Evolutionary conservation across 2,113 vertebrate genomes (phyloP).

Genomic region (Scomber scombrus): DNA sequence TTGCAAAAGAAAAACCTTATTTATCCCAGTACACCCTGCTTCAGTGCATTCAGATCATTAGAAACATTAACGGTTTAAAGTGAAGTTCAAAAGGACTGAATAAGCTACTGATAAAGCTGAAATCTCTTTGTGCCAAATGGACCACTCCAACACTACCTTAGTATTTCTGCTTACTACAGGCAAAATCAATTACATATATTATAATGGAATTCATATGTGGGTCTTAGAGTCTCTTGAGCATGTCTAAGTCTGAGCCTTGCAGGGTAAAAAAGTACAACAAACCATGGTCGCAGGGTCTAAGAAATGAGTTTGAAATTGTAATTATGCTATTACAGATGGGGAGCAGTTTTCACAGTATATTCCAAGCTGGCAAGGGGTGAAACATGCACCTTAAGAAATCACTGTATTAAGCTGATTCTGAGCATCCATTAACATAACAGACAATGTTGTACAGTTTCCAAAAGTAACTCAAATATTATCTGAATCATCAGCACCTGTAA

Average conservation of each 20-base stretch:
- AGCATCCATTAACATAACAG: conserved; percentile 12
- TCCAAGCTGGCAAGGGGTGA: conserved; percentile 1
- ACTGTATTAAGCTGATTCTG: not conserved
- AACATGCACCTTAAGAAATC: conserved; percentile 13
- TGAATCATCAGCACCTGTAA: not conserved
- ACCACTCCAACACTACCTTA: conserved; percentile 20
- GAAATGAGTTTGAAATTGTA: conserved; percentile 31
- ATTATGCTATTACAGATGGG: conserved; percentile 43
- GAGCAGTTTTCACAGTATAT: conserved; percentile 17
- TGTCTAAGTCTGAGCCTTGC: conserved; percentile 15
- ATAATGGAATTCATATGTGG: conserved; percentile 43
- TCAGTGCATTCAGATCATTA: conserved; percentile 33
- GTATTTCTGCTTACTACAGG: conserved; percentile 40
- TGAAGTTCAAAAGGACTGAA: conserved; percentile 25
- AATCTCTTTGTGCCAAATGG: conserved; percentile 31
- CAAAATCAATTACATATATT: conserved; percentile 47
- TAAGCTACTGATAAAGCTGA: conserved; percentile 16
- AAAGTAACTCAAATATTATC: not conserved
- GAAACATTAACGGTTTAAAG: conserved; percentile 10
- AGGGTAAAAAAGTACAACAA: conserved; percentile 28
- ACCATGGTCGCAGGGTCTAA: not conserved
- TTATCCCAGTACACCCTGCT: not conserved
- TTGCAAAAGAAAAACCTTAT: conserved; percentile 5
- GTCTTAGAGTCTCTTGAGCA: conserved; percentile 31
- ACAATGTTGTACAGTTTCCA: not conserved